These are phyloP conservation scores for Rhombomys opimus DNA, from an alignment of 2,113 vertebrate genomes.

Conservation along the genomic window DNA sequence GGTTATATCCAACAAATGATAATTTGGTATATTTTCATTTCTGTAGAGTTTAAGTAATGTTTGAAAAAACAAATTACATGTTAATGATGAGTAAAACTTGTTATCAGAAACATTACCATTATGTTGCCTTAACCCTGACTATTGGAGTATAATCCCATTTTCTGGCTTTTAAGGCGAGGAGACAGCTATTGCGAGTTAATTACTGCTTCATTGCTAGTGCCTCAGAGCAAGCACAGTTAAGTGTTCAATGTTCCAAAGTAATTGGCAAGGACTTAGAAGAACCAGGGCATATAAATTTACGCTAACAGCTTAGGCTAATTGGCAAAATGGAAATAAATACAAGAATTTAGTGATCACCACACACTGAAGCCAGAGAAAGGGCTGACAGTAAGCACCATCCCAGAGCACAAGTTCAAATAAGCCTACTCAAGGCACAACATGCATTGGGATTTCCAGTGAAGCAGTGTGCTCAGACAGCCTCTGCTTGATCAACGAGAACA, in stretches of 20 bases:
- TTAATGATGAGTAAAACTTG: slow-evolving; percentile 74
- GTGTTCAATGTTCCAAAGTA: slow-evolving; percentile 75
- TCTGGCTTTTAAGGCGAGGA: slow-evolving; percentile 82
- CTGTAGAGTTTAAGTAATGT: slow-evolving; percentile 77
- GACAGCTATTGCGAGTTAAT: slow-evolving; percentile 84
- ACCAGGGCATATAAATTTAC: slow-evolving; percentile 63
- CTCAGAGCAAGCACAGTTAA: slow-evolving; percentile 82
- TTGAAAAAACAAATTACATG: slow-evolving; percentile 72
- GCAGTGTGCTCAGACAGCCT: background rate
- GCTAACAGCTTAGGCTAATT: slow-evolving; percentile 78
- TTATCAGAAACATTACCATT: slow-evolving; percentile 78
- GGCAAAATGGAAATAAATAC: slow-evolving; percentile 73
- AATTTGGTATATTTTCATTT: slow-evolving; percentile 79
- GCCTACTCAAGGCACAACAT: background rate
- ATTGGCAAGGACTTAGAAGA: slow-evolving; percentile 74
- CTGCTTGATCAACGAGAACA: background rate
- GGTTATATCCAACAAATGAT: slow-evolving; percentile 68
- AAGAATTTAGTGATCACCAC: slow-evolving; percentile 72
- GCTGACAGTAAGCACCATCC: slow-evolving; percentile 51
- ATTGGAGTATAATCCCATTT: slow-evolving; percentile 78
- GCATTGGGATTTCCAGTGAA: slow-evolving; percentile 40
- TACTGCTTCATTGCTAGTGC: slow-evolving; percentile 82
- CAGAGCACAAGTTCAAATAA: slow-evolving; percentile 51
- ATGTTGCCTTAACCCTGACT: slow-evolving; percentile 82
- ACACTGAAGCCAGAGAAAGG: slow-evolving; percentile 48